Evolutionary conservation across 1,140 invertebrate genomes (phyloP), one percentile per base, ranked within the genome.

Genomic region (Macrobrachium nipponense): DNA sequence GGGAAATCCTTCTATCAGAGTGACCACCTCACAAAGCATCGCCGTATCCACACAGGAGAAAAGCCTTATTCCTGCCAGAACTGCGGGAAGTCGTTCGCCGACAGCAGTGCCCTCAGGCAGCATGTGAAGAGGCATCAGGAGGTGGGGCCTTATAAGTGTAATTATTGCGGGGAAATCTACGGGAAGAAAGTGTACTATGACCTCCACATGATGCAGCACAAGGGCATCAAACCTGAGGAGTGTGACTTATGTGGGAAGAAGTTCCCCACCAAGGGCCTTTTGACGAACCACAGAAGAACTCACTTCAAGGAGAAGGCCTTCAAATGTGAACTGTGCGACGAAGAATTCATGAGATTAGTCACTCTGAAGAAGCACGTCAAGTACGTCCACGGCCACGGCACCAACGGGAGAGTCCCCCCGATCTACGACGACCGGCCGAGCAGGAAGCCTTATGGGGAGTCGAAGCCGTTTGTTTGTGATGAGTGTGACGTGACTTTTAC

Each of bases 81-180:
- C 82, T 98, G 97, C 90, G 92, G 93, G 23, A 94, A 95, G 81
- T 92, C 92, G n/a, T 94, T 94, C 89, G 92, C 93, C 3, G 92
- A 93, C 87, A 92, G 93, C 72, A 93, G 93, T 84, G 93, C 93
- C 89, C 90, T 94, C 36, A 94, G 86, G 62, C 86, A 87, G 43
- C 86, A 87, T 59, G 78, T 87, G 23, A 87, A 79, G 75, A 66
- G 86, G 59, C 86, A 87, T 62, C 80, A 78, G 70, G 86, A 87
- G 27, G 66, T 77, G n/a, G 86, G 86, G n/a, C 86, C 80, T 8
- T 87, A 83, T 70, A 78, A 44, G 12, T 87, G 86, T 80, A 75
- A 80, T 14, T 87, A 73, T 44, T 87, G 86, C 83, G 81, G 73
- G 51, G 86, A 87, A 61, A 44, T 83, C n/a, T 87, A 83, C 83